A percentile compares a stretch with the other conserved stretches of the same genome.
Evolutionary conservation across 2,888 invertebrate genomes (phyloP).

Genomic region (Ptychoptera albimana): DNA sequence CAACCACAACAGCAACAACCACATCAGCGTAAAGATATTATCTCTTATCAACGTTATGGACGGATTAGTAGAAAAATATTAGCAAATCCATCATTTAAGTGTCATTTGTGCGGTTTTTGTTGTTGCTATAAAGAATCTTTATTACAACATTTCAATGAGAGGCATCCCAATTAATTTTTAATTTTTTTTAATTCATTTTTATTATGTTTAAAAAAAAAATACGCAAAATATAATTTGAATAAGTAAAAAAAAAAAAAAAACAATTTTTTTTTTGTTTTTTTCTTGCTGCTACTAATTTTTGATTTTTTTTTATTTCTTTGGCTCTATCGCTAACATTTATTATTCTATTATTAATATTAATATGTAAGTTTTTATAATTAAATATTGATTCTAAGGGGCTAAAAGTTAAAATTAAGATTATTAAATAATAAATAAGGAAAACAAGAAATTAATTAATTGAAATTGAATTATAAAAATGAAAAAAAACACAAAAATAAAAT

Average conservation of each 20-base stretch:
- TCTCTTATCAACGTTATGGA: constrained; percentile 21
- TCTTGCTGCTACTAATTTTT: constrained; percentile 1
- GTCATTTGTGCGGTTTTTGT: constrained; percentile 22
- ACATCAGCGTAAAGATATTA: constrained; percentile 12
- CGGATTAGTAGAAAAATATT: constrained; percentile 15
- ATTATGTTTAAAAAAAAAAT: neutral
- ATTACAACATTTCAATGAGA: constrained; percentile 17
- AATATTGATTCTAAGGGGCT: too few species aligned
- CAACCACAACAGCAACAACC: too few species aligned
- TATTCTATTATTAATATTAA: too few species aligned
- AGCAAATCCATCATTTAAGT: constrained; percentile 17
- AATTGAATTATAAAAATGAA: too few species aligned
- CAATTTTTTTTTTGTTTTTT: constrained; percentile 6
- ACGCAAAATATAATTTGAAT: neutral
- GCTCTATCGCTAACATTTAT: too few species aligned
- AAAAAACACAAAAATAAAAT: too few species aligned
- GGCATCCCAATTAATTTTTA: constrained; percentile 18
- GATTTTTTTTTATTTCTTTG: constrained; percentile 1
- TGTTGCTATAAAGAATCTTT: constrained; percentile 17
- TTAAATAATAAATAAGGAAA: too few species aligned
- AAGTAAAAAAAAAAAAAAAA: constrained; percentile 3
- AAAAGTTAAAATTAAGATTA: too few species aligned
- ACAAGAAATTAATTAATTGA: too few species aligned
- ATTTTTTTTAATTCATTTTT: neutral
- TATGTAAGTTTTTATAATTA: too few species aligned